Conservation (phyloP, 2,888 invertebrate genomes). For the Gymnosoma rotundatum region DNA sequence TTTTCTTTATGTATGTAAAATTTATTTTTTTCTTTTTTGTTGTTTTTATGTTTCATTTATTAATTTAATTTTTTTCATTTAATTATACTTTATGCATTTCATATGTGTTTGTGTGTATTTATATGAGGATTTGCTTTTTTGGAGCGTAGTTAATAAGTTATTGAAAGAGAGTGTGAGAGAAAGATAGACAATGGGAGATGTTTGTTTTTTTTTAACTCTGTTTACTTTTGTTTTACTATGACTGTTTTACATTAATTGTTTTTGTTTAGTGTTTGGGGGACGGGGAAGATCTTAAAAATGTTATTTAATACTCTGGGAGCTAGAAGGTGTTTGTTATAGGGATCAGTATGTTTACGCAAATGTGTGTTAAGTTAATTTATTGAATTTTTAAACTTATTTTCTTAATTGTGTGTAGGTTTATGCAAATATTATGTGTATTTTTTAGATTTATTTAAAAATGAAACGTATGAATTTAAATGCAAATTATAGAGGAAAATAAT, state of each 20-base stretch:
- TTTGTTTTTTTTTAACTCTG: background rate
- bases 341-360: constrained; percentile 35
- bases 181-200: background rate
- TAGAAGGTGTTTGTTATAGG: background rate
- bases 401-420: constrained; percentile 10
- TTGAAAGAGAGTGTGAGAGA: background rate
- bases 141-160: background rate
- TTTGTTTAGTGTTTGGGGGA: background rate
- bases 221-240: background rate
- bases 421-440: constrained; percentile 61
- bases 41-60: constrained; percentile 32
- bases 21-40: constrained; percentile 69
- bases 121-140: constrained; percentile 2
- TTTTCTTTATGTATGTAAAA: constrained; percentile 75
- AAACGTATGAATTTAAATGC: constrained; percentile 58
- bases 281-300: background rate
- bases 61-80: constrained; percentile 47
- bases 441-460: constrained; percentile 57
- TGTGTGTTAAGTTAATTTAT: constrained; percentile 29
- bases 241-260: background rate
- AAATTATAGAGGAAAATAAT: constrained; percentile 61
- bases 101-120: constrained; percentile 22
- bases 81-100: constrained; percentile 53
- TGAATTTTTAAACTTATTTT: constrained; percentile 26
- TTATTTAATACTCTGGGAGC: background rate